Percentiles rank a stretch among this genome's conserved stretches.
Evolutionary conservation across 2,888 invertebrate genomes (phyloP).

Genomic region (Chloroclysta siterata): DNA sequence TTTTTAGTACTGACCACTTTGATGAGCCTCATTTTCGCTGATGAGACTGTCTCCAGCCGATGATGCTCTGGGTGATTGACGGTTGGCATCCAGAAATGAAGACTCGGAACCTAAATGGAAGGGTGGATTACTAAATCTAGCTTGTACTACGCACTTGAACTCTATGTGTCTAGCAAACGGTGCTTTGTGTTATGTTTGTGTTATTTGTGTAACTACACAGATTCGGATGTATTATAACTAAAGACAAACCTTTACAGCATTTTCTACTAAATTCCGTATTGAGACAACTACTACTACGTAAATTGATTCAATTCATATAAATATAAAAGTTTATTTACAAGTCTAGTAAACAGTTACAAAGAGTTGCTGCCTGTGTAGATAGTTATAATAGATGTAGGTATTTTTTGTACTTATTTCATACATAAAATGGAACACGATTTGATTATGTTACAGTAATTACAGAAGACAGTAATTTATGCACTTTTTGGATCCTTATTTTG

Average conservation of each 20-base stretch:
- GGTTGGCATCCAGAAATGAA: constrained; percentile 77
- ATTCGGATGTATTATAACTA: background rate
- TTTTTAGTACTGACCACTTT: constrained; percentile 74
- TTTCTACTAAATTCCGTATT: background rate
- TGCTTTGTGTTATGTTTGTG: constrained; percentile 10
- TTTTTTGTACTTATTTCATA: too few species aligned
- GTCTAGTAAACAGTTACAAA: too few species aligned
- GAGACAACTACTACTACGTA: too few species aligned
- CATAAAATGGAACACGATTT: too few species aligned
- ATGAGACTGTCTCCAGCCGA: constrained; percentile 78
- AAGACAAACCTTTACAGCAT: background rate
- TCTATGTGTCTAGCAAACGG: constrained; percentile 25
- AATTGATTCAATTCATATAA: too few species aligned
- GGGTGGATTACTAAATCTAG: constrained; percentile 42
- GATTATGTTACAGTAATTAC: too few species aligned
- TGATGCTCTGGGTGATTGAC: constrained; percentile 78
- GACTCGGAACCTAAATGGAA: constrained; percentile 76
- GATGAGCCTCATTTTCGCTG: constrained; percentile 81
- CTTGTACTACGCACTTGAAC: constrained; percentile 19
- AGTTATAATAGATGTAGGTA: too few species aligned
- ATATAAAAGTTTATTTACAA: too few species aligned
- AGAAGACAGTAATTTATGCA: background rate
- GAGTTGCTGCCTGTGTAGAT: too few species aligned
- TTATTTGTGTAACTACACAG: background rate
- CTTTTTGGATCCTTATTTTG: background rate